Evolutionary conservation across 2,113 vertebrate genomes (phyloP).

Genomic region (Megatriorchis doriae): DNA sequence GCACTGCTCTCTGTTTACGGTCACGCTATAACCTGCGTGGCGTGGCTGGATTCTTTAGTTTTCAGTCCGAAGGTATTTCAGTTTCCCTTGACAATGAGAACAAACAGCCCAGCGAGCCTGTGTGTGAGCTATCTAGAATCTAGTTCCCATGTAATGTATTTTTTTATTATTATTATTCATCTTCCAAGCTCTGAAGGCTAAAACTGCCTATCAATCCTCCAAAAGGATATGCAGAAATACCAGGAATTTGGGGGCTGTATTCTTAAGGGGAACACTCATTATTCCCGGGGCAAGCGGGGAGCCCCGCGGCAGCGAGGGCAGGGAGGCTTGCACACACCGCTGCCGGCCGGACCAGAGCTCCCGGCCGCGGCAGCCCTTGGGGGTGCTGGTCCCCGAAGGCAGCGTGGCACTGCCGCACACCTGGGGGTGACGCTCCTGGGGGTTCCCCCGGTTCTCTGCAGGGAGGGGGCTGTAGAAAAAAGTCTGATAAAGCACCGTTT

Average conservation of each 20-base stretch:
- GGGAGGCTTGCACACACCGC: accelerated
- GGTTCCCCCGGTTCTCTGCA: neutral
- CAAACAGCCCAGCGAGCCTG: neutral
- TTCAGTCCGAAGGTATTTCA: neutral
- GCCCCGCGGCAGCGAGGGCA: neutral
- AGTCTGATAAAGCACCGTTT: neutral
- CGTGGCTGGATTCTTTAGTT: neutral
- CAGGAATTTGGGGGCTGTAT: neutral
- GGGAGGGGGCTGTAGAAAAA: neutral
- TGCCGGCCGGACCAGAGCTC: neutral
- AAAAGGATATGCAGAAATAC: neutral
- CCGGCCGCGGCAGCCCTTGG: accelerated
- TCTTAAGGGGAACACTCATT: neutral
- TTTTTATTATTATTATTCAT: neutral
- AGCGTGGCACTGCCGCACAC: neutral
- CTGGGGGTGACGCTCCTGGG: neutral
- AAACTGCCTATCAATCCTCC: neutral
- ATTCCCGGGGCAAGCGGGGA: neutral
- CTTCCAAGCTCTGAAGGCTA: neutral
- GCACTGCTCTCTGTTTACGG: neutral
- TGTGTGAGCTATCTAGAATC: neutral
- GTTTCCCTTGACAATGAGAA: neutral
- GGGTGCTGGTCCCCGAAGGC: neutral
- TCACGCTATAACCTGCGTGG: neutral
- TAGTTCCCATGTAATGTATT: neutral